Conservation (phyloP, 2,797 vertebrate genomes). For the Microctenopoma steveboyesi region DNA sequence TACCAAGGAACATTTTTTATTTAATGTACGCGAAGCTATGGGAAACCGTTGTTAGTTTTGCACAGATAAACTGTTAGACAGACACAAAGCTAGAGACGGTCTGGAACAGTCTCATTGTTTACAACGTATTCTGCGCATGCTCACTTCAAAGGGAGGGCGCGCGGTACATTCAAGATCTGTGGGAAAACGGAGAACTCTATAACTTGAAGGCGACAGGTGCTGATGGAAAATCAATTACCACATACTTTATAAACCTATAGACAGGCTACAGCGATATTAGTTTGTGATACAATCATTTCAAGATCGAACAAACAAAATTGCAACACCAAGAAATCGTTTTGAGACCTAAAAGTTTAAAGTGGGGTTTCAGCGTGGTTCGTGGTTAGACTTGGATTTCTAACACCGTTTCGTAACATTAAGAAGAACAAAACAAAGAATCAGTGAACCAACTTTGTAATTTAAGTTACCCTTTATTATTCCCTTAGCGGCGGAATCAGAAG, state of each 20-base stretch:
- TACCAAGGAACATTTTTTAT: constrained; percentile 74
- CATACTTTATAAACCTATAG: not conserved
- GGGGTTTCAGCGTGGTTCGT: no score
- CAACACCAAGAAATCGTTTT: not conserved
- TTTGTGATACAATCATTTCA: no score
- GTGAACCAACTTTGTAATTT: no score
- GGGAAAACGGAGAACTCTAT: constrained; percentile 31
- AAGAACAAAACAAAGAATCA: no score
- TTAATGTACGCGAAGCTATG: constrained; percentile 26
- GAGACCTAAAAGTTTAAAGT: not conserved
- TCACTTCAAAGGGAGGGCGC: constrained; percentile 73
- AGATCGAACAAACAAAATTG: not conserved
- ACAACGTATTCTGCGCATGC: constrained; percentile 83
- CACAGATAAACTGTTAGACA: constrained; percentile 67
- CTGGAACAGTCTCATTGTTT: constrained; percentile 86
- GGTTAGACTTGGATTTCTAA: no score
- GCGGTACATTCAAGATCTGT: constrained; percentile 53
- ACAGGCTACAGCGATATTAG: no score
- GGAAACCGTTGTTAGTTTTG: constrained; percentile 55
- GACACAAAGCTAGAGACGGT: constrained; percentile 82
- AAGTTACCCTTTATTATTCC: no score
- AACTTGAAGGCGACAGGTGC: constrained; percentile 5
- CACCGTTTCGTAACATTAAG: no score
- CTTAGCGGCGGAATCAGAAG: no score
- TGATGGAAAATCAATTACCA: not conserved